phyloP scores from a whole-genome alignment of 1,140 invertebrate genomes.

The Cotesia chilonis region DNA sequence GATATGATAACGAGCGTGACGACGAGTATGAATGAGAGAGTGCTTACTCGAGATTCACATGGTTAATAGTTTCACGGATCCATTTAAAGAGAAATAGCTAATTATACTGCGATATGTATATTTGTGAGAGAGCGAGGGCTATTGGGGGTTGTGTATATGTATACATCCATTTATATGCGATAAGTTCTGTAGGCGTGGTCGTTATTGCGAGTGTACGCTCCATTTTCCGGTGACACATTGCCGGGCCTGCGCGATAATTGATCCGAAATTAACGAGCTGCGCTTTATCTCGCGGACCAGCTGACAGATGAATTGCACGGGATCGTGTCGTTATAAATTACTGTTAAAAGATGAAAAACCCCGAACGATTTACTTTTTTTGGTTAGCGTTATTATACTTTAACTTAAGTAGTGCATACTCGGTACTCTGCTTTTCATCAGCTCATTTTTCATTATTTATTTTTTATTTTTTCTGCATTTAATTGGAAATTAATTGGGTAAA shows the following conservation, averaged over 20 bases:
- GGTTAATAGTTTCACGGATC: neutral
- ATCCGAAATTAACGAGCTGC: constrained; percentile 53
- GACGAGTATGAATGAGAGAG: constrained; percentile 6
- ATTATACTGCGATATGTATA: neutral
- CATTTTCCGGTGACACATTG: constrained; percentile 46
- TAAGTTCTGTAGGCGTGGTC: constrained; percentile 28
- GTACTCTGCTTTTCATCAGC: too few relatives aligned
- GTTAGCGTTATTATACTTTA: neutral
- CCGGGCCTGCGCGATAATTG: constrained; percentile 48
- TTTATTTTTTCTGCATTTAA: too few relatives aligned
- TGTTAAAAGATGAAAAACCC: constrained; percentile 29
- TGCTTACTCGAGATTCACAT: neutral
- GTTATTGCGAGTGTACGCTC: constrained; percentile 29
- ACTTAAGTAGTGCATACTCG: neutral
- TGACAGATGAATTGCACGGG: constrained; percentile 40
- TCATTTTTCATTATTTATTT: too few relatives aligned
- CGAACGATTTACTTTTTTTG: neutral
- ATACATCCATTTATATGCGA: constrained; percentile 14
- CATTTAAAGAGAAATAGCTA: constrained; percentile 4
- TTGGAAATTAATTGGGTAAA: too few relatives aligned
- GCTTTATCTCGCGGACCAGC: constrained; percentile 40
- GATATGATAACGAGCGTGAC: constrained; percentile 7
- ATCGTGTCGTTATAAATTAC: neutral
- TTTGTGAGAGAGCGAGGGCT: too few relatives aligned
- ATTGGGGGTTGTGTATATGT: constrained; percentile 25